A percentile compares a stretch with the other conserved stretches of the same genome.
Evolutionary conservation across 1,140 invertebrate species (phyloP).

Genomic region (Hypsibius dujardini): DNA sequence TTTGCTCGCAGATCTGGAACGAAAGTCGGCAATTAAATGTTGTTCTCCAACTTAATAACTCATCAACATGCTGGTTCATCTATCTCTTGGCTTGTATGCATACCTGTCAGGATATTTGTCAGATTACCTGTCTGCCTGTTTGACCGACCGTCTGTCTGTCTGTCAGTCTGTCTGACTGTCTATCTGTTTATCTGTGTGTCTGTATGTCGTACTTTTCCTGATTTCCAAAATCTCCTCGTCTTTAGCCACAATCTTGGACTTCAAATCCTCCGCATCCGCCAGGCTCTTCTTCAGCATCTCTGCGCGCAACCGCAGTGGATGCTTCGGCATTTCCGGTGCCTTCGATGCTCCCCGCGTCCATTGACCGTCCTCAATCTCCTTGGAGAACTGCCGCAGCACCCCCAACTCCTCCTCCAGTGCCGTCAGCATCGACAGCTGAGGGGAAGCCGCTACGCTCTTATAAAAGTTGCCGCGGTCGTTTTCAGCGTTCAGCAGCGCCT

Average conservation of each 20-base stretch:
- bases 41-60: not conserved
- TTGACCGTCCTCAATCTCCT: not conserved
- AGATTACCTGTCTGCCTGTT: too few species aligned
- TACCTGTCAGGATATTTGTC: too few species aligned
- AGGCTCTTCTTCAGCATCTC: slow-evolving; percentile 6
- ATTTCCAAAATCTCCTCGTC: slow-evolving; percentile 11
- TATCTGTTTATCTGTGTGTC: not conserved
- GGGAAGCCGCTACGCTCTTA: not conserved
- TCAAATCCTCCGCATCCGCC: slow-evolving; percentile 2
- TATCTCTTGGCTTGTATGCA: too few species aligned
- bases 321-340: not conserved
- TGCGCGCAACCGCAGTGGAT: not conserved
- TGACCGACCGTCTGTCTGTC: too few species aligned
- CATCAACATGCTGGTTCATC: not conserved
- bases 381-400: not conserved
- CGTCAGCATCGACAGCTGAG: slow-evolving; percentile 3
- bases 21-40: not conserved
- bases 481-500: not conserved
- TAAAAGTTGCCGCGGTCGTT: not conserved
- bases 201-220: not conserved
- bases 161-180: too few species aligned
- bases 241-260: not conserved
- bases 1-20: slow-evolving; percentile 2
- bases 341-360: not conserved
- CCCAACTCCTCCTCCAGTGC: not conserved